A percentile compares a stretch with the other conserved stretches of the same genome.
Evolutionary conservation across 2,797 vertebrate species (phyloP).

Genomic region (Schizopygopsis pylzovi): DNA sequence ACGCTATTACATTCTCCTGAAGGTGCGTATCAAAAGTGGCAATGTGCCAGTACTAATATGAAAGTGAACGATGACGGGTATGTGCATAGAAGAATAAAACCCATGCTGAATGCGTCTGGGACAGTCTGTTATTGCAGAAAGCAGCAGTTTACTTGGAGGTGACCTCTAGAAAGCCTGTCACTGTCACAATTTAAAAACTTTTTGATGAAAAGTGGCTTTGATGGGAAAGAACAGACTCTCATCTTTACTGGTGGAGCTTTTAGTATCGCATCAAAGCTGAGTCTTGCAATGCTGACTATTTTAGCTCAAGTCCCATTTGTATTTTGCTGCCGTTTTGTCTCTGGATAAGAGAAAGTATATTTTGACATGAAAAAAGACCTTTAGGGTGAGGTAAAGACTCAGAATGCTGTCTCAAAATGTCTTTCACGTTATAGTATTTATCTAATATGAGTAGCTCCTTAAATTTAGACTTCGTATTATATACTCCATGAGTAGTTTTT

Average conservation of each 20-base stretch:
- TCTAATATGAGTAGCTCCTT: not conserved
- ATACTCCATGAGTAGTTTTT: not conserved
- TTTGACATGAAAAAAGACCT: not conserved
- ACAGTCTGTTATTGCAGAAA: constrained; percentile 10
- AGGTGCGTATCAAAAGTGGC: constrained; percentile 53
- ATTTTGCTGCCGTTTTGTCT: not conserved
- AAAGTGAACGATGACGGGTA: constrained; percentile 40
- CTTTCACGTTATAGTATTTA: not conserved
- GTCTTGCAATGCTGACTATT: not conserved
- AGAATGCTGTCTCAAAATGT: not conserved
- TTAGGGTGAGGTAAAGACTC: not conserved
- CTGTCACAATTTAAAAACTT: constrained; percentile 31
- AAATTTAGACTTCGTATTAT: not conserved
- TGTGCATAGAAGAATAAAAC: constrained; percentile 12
- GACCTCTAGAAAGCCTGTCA: constrained; percentile 32
- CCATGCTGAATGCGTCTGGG: constrained; percentile 21
- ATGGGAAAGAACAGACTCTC: constrained; percentile 30
- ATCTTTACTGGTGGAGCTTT: constrained; percentile 4
- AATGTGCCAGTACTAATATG: constrained; percentile 32
- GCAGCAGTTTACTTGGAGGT: constrained; percentile 24
- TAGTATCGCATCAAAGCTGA: not conserved
- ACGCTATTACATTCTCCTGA: constrained; percentile 42
- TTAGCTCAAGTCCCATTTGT: not conserved
- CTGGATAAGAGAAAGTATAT: not conserved
- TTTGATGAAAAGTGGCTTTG: constrained; percentile 50